Evolutionary conservation across 2,113 vertebrate genomes (phyloP).

Genomic region (Taurulus bubalis): DNA sequence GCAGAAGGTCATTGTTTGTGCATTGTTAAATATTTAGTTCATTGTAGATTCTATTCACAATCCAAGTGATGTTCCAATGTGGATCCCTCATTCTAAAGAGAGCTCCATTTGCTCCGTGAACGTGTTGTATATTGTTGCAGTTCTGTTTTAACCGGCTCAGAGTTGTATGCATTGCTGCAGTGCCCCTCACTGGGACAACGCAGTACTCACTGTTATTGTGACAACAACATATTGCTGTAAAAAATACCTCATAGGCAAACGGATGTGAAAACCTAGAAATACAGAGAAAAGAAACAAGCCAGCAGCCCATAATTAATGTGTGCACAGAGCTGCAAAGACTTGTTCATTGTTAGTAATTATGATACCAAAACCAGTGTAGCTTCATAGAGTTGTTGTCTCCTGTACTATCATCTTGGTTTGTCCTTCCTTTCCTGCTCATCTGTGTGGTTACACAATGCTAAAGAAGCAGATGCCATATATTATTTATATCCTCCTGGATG

Average conservation of each 20-base stretch:
- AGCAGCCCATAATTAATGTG: background rate
- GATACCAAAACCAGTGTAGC: background rate
- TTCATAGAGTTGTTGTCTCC: background rate
- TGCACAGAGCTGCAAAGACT: background rate
- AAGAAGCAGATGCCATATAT: slow-evolving; percentile 22
- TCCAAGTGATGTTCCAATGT: background rate
- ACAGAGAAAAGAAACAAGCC: background rate
- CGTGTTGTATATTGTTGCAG: slow-evolving; percentile 25
- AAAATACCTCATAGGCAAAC: background rate
- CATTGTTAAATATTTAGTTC: slow-evolving; percentile 4
- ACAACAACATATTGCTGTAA: background rate
- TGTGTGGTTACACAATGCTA: background rate
- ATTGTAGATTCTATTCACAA: background rate
- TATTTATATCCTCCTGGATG: slow-evolving; percentile 29
- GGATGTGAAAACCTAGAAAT: background rate
- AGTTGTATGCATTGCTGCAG: slow-evolving; percentile 67
- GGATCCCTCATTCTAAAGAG: background rate
- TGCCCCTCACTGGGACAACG: slow-evolving; percentile 79
- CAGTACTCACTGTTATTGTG: slow-evolving; percentile 51
- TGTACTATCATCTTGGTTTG: background rate
- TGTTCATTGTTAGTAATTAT: background rate
- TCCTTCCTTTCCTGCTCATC: background rate
- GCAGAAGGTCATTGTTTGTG: background rate
- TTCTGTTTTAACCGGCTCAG: slow-evolving; percentile 10
- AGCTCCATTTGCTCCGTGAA: slow-evolving; percentile 6